phyloP scores from a whole-genome alignment of 2,888 invertebrate genomes.

The Diaprepes abbreviatus region DNA sequence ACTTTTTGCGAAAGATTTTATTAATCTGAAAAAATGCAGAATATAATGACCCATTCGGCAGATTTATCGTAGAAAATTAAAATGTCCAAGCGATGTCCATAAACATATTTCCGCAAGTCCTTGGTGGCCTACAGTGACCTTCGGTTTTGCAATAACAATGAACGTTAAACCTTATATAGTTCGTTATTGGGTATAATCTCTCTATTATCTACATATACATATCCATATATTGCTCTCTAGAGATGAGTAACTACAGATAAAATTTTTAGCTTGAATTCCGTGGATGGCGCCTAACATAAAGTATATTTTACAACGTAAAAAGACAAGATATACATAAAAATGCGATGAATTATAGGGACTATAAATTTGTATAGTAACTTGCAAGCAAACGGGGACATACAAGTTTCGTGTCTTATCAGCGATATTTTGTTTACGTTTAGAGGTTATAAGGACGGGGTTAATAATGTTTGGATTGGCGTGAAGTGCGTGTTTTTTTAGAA shows the following conservation, averaged over 20 bases:
- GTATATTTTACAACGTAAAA: slow-evolving; percentile 31
- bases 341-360: slow-evolving; percentile 40
- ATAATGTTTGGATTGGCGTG: not conserved
- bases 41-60: no score
- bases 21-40: no score
- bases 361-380: slow-evolving; percentile 43
- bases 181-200: no score
- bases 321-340: slow-evolving; percentile 40
- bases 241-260: slow-evolving; percentile 17
- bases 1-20: no score
- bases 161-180: no score
- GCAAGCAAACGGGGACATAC: slow-evolving; percentile 26
- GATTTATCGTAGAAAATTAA: no score
- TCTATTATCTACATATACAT: not conserved
- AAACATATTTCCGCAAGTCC: no score
- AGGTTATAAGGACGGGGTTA: not conserved
- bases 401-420: slow-evolving; percentile 14
- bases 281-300: slow-evolving; percentile 38
- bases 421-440: not conserved
- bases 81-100: no score
- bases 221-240: not conserved
- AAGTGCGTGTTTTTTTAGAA: no score
- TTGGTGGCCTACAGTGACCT: no score
- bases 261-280: slow-evolving; percentile 23
- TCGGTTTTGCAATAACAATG: no score